Conservation (phyloP, 2,797 vertebrate genomes). For the Ispidina picta region DNA sequence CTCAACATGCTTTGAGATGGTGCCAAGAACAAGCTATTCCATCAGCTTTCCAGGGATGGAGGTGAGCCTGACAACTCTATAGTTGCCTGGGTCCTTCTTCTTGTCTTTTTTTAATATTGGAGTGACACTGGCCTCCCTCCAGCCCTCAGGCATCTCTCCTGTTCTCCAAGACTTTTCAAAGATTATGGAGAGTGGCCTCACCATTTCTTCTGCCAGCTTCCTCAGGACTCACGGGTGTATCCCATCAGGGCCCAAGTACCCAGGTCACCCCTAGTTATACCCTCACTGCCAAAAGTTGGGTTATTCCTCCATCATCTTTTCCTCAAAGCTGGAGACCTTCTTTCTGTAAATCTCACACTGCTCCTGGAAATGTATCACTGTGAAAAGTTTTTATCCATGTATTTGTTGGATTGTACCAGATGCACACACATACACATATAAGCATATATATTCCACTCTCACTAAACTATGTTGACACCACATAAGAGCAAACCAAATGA, state of each 20-base stretch:
- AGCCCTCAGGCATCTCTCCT: too few relatives aligned
- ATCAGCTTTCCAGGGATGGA: too few relatives aligned
- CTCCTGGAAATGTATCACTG: rapidly evolving
- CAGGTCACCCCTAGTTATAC: not conserved
- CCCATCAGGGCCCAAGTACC: not conserved
- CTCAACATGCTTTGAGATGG: too few relatives aligned
- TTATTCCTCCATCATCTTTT: not conserved
- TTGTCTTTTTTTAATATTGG: too few relatives aligned
- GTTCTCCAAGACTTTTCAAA: too few relatives aligned
- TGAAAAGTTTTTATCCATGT: not conserved
- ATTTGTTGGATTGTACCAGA: not conserved
- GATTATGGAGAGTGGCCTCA: too few relatives aligned
- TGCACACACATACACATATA: rapidly evolving
- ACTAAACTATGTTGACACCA: not conserved
- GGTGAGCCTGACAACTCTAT: too few relatives aligned
- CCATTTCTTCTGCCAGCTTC: too few relatives aligned
- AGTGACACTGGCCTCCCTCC: too few relatives aligned
- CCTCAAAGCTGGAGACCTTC: not conserved
- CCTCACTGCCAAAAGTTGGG: not conserved
- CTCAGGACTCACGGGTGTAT: too few relatives aligned
- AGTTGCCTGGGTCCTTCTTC: too few relatives aligned
- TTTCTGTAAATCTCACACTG: not conserved
- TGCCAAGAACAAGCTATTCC: too few relatives aligned
- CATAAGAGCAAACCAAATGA: not conserved
- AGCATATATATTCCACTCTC: not conserved